A percentile compares a stretch with the other conserved stretches of the same genome.
Conservation (phyloP, 2,888 invertebrate genomes). For the Rhingia campestris region DNA sequence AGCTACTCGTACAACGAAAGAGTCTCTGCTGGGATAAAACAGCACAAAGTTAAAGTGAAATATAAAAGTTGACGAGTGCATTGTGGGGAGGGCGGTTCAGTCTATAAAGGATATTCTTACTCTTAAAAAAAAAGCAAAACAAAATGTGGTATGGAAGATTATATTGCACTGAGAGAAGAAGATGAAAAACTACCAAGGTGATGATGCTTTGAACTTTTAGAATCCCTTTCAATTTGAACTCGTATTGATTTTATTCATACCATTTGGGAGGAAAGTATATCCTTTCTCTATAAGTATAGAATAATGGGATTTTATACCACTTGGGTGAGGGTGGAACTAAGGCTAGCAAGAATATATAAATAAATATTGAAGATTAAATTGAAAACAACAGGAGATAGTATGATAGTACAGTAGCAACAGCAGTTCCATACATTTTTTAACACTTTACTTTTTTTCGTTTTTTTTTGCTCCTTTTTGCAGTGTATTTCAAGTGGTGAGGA, state of each 20-base stretch:
- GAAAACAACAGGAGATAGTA: conserved; percentile 61
- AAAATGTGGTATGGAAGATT: conserved; percentile 17
- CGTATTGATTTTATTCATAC: conserved; percentile 72
- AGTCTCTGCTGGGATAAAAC: conserved; percentile 56
- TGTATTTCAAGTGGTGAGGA: conserved; percentile 51
- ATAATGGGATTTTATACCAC: conserved; percentile 56
- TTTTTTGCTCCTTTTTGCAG: neutral
- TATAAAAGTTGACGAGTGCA: conserved; percentile 71
- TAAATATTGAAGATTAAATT: conserved; percentile 74
- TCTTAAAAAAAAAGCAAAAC: neutral
- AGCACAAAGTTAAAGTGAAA: conserved; percentile 69
- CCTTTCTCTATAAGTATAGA: conserved; percentile 15
- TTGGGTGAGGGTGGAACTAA: conserved; percentile 14
- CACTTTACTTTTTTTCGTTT: conserved; percentile 19
- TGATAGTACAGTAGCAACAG: conserved; percentile 2
- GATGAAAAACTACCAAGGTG: conserved; percentile 74
- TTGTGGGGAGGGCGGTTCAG: conserved; percentile 9
- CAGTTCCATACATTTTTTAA: conserved; percentile 13
- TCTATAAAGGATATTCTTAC: conserved; percentile 8
- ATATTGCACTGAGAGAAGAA: conserved; percentile 53
- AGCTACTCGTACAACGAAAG: conserved; percentile 30
- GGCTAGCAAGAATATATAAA: conserved; percentile 64
- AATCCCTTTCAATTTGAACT: conserved; percentile 74
- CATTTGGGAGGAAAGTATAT: conserved; percentile 1
- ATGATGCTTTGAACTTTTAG: conserved; percentile 72